Percentiles rank a stretch among this genome's conserved stretches.
Conservation (phyloP, 2,113 vertebrate genomes). For the Otis tarda region DNA sequence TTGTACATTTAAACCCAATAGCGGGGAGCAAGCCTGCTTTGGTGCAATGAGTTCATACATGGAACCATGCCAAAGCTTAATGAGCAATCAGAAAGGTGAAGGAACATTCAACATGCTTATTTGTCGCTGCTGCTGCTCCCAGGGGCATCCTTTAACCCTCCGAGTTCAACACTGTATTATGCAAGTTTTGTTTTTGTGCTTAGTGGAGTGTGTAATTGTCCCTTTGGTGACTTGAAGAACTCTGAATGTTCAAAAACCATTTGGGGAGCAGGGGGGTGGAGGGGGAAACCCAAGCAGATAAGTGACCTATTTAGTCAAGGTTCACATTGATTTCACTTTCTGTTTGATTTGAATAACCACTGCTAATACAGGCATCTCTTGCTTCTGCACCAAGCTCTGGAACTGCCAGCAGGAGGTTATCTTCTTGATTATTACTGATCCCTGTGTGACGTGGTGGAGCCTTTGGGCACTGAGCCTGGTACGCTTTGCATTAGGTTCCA, state of each 20-base stretch:
- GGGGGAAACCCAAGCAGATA: background rate
- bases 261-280: background rate
- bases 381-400: background rate
- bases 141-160: conserved; percentile 8
- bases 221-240: conserved; percentile 16
- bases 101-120: conserved; percentile 22
- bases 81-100: conserved; percentile 55
- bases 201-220: conserved; percentile 49
- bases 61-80: conserved; percentile 37
- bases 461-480: background rate
- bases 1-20: background rate
- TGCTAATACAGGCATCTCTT: background rate
- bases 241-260: conserved; percentile 13
- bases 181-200: conserved; percentile 30
- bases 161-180: conserved; percentile 14
- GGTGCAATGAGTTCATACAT: conserved; percentile 40
- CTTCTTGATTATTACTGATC: background rate
- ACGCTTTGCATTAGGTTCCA: background rate
- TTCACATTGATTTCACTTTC: conserved; percentile 43
- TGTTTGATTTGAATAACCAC: background rate
- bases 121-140: conserved; percentile 28
- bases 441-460: background rate
- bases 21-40: background rate
- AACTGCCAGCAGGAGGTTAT: background rate
- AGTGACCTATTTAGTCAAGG: conserved; percentile 30